A percentile compares a stretch with the other conserved stretches of the same genome.
These are phyloP conservation scores for Bembecia ichneumoniformis DNA, from an alignment of 2,888 invertebrate species.

Conservation along the genomic window DNA sequence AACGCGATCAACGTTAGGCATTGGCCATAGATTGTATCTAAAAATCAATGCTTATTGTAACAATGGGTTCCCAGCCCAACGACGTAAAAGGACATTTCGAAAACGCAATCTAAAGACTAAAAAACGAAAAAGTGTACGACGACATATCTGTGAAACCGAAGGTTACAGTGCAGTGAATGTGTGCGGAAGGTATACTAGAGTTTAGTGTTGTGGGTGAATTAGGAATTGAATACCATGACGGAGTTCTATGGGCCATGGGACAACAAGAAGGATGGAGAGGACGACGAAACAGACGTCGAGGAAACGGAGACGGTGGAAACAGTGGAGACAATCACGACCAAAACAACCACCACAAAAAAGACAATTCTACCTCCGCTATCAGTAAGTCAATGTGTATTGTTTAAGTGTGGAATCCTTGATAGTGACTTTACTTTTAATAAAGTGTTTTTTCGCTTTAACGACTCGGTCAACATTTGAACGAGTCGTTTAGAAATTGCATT, in stretches of 20 bases:
- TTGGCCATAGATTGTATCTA: slow-evolving; percentile 3
- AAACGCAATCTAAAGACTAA: slow-evolving; percentile 20
- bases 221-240: slow-evolving; percentile 45
- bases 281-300: slow-evolving; percentile 20
- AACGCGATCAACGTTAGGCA: slow-evolving; percentile 8
- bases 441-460: slow-evolving; percentile 33
- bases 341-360: slow-evolving; percentile 34
- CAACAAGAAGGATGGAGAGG: slow-evolving; percentile 27
- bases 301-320: slow-evolving; percentile 46
- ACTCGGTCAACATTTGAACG: slow-evolving; percentile 9
- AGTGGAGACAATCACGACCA: slow-evolving; percentile 49
- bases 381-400: slow-evolving; percentile 33
- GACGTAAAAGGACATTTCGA: slow-evolving; percentile 27
- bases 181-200: slow-evolving; percentile 37
- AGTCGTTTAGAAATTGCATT: slow-evolving; percentile 16
- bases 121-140: slow-evolving; percentile 19
- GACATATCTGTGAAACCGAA: slow-evolving; percentile 21
- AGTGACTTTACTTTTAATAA: slow-evolving; percentile 24
- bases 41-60: slow-evolving; percentile 18
- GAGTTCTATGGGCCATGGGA: slow-evolving; percentile 65
- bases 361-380: slow-evolving; percentile 19
- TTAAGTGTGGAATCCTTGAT: slow-evolving; percentile 27
- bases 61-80: slow-evolving; percentile 27
- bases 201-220: slow-evolving; percentile 45
- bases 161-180: slow-evolving; percentile 49